Base-by-base conservation (phyloP, 2,113 vertebrate species). In the Myotis brandtii region DNA sequence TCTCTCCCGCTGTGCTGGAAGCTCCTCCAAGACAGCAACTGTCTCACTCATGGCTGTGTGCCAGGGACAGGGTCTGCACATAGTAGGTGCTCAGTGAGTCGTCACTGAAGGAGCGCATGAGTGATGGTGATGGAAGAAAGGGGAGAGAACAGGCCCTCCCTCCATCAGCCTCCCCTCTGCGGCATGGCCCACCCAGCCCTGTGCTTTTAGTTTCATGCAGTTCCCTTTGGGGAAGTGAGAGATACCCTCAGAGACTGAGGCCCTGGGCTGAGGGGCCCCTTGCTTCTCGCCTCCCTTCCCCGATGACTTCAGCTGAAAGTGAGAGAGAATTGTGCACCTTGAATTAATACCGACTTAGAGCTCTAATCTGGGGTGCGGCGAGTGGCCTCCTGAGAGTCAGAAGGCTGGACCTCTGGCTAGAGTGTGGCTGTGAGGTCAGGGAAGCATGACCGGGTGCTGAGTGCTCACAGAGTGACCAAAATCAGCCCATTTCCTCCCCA, bases 221-320 rank as follows among this genome's bases (percentile, higher is more conserved):
- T 87, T 56, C 32, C n/a, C 23, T 81, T 72, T 85, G 85, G 76
- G 87, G 76, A 91, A 94, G 73, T 54, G 69, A 89, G 59, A 88
- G 32, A 14, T 13, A 9, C 30, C 10, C 5, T 21, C 9, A 0
- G 62, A 77, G 67, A 34, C 3, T 0, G 9, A 56, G 43, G 27
- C 17, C 25, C 18, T 59, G 30, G 67, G 50, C 40, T 1, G 3
- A 66, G 54, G 69, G 48, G 30, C 52, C 12, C 17, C 43, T 54
- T 30, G 25, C 23, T 86, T 83, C 80, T 83, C 16, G 37, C 79
- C 12, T 32, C 13, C 4, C 21, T 52, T 48, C n/a, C n/a, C 21
- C 25, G 25, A 64, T 1, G 4, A 9, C 56, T 70, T 76, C 59
- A 43, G 17, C 76, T 54, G 20, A 32, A 70, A 40, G 13, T 23